These are phyloP conservation scores for Cydia strobilella DNA, from an alignment of 1,140 invertebrate genomes.

Conservation along the genomic window DNA sequence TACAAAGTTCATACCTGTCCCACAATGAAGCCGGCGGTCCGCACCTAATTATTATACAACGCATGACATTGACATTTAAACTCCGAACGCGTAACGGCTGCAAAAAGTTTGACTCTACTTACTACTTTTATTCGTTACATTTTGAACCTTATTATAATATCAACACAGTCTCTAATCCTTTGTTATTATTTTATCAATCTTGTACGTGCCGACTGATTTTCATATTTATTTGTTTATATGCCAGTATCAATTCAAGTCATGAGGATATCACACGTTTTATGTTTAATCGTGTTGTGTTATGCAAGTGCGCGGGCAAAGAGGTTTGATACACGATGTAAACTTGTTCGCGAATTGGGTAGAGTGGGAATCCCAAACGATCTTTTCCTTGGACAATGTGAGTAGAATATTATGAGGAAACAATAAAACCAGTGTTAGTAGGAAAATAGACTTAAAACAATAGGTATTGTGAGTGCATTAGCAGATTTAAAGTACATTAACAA, in stretches of 20 bases:
- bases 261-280: conserved; percentile 42
- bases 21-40: conserved; percentile 14
- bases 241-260: conserved; percentile 37
- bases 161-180: background rate
- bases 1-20: background rate
- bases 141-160: background rate
- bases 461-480: background rate
- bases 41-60: conserved; percentile 8
- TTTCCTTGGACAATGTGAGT: conserved; percentile 67
- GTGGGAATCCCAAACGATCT: conserved; percentile 55
- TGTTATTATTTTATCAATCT: background rate
- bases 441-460: background rate
- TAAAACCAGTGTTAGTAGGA: background rate
- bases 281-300: conserved; percentile 40
- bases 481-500: no score
- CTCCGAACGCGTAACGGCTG: conserved; percentile 9
- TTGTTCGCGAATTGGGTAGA: conserved; percentile 56
- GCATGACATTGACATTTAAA: conserved; percentile 52
- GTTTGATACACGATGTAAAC: conserved; percentile 61
- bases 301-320: conserved; percentile 37
- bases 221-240: conserved; percentile 32
- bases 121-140: background rate
- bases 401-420: background rate
- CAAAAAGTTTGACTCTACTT: conserved; percentile 6
- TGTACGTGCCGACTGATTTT: background rate